Conservation (phyloP, 2,113 vertebrate genomes). For the Scatophagus argus region DNA sequence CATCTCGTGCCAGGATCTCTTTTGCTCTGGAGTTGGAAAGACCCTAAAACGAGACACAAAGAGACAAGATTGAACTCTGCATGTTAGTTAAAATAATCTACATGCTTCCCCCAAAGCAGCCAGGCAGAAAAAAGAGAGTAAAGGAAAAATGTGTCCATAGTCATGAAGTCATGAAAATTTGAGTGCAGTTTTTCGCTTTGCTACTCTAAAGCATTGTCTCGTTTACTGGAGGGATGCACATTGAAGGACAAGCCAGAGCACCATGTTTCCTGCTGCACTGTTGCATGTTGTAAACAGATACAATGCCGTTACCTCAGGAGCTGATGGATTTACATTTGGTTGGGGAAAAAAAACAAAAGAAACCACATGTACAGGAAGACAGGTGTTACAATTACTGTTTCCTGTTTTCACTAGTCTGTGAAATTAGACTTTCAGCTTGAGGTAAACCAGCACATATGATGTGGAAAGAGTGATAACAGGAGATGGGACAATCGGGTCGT, state of each 20-base stretch:
- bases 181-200: no score
- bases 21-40: conserved; percentile 88
- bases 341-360: conserved; percentile 6
- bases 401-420: background rate
- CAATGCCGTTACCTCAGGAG: background rate
- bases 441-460: background rate
- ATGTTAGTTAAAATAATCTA: background rate
- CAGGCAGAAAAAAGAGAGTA: background rate
- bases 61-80: background rate
- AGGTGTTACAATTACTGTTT: conserved; percentile 6
- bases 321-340: background rate
- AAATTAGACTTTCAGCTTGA: conserved; percentile 5
- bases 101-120: background rate
- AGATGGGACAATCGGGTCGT: conserved; percentile 5
- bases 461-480: background rate
- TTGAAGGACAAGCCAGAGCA: background rate
- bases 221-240: background rate
- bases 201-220: no score
- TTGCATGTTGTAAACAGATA: conserved; percentile 25
- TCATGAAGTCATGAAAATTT: no score
- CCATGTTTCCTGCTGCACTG: background rate
- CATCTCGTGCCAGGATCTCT: conserved; percentile 94
- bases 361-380: conserved; percentile 2
- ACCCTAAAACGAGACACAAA: conserved; percentile 83
- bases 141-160: no score